A percentile compares a stretch with the other conserved stretches of the same genome.
These are phyloP conservation scores for Stylophora pistillata DNA, from an alignment of 64 coral and sea anemone species.

Conservation along the genomic window DNA sequence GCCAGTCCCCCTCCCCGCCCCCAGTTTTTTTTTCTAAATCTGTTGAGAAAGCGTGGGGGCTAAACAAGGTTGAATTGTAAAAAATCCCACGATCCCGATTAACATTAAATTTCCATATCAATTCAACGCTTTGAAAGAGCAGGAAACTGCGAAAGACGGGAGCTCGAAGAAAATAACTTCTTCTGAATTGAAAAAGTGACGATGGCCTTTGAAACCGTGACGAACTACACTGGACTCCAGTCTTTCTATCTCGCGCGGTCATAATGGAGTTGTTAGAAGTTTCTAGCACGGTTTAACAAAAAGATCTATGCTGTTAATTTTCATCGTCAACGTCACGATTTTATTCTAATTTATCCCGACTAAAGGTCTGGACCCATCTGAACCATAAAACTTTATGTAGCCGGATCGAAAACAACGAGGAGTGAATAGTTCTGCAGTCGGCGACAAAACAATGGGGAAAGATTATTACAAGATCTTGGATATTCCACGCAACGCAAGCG, in stretches of 20 bases:
- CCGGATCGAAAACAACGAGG: neutral
- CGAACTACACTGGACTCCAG: slow-evolving; percentile 1
- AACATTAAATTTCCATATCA: neutral
- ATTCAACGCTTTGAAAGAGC: neutral
- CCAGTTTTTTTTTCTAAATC: neutral
- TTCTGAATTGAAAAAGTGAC: too few species aligned
- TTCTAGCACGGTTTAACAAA: neutral
- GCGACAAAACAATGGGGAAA: slow-evolving; percentile 74
- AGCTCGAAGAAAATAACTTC: too few species aligned
- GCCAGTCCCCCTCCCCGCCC: too few species aligned
- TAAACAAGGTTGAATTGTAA: neutral
- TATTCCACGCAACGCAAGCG: slow-evolving; percentile 76
- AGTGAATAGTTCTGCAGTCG: neutral
- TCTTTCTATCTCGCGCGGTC: neutral
- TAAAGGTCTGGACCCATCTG: neutral
- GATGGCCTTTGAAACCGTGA: neutral
- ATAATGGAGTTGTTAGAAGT: slow-evolving; percentile 18
- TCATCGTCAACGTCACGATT: neutral
- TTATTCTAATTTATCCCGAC: neutral
- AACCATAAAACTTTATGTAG: neutral
- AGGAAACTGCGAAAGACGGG: too few species aligned
- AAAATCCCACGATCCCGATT: neutral
- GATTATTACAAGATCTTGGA: slow-evolving; percentile 90
- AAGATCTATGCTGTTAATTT: neutral
- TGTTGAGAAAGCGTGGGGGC: neutral